Percentiles rank a stretch among this genome's conserved stretches.
phyloP scores from a whole-genome alignment of 2,888 invertebrate genomes.

The Tuta absoluta region DNA sequence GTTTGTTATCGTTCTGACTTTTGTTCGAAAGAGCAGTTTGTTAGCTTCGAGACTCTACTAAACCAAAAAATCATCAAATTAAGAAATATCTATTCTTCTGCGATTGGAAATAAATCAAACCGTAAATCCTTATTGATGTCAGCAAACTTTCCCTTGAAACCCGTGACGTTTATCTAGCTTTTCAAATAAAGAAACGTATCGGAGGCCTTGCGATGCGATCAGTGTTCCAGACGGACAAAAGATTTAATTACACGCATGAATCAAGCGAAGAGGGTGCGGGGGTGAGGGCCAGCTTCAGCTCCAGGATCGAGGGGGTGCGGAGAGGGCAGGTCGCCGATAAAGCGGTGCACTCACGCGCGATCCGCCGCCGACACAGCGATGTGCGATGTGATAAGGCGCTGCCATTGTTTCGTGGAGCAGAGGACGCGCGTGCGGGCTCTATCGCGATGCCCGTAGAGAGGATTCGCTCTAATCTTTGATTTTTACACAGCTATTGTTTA shows the following conservation, averaged over 20 bases:
- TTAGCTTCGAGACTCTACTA: not conserved
- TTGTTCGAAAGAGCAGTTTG: constrained; percentile 23
- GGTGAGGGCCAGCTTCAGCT: constrained; percentile 32
- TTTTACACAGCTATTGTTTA: constrained; percentile 20
- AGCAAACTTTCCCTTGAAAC: constrained; percentile 50
- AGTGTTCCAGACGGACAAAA: constrained; percentile 69
- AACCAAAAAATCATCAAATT: constrained; percentile 12
- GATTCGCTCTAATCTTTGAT: constrained; percentile 27
- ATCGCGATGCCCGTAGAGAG: constrained; percentile 52
- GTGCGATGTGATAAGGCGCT: constrained; percentile 56
- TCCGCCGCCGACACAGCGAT: constrained; percentile 47
- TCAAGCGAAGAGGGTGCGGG: constrained; percentile 63
- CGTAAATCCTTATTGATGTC: constrained; percentile 63
- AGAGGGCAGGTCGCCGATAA: constrained; percentile 56
- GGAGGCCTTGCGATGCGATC: constrained; percentile 62
- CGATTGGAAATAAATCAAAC: constrained; percentile 52
- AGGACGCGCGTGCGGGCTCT: constrained; percentile 62
- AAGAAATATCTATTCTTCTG: constrained; percentile 28
- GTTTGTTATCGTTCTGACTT: constrained; percentile 25
- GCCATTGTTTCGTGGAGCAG: constrained; percentile 58
- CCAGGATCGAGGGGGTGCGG: constrained; percentile 35
- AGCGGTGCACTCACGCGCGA: constrained; percentile 65
- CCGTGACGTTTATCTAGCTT: constrained; percentile 48
- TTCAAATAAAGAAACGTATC: constrained; percentile 64
- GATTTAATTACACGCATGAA: constrained; percentile 81